phyloP scores from a whole-genome alignment of 2,113 vertebrate species.

The Gambusia holbrooki region DNA sequence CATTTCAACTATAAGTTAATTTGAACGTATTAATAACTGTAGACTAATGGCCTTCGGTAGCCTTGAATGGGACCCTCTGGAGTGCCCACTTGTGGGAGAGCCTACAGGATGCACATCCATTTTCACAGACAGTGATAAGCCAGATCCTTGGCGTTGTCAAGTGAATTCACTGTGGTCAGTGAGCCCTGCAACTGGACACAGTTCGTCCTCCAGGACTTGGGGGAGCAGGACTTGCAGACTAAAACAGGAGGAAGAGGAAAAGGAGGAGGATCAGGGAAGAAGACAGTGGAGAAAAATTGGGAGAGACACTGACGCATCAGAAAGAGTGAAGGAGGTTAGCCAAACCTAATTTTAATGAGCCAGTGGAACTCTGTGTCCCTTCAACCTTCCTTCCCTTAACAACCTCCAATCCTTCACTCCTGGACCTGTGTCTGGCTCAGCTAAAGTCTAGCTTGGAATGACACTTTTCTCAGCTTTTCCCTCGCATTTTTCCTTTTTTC shows the following conservation, averaged over 20 bases:
- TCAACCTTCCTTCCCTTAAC: slow-evolving; percentile 25
- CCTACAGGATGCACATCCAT: slow-evolving; percentile 73
- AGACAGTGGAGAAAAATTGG: slow-evolving; percentile 84
- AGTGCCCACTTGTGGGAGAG: slow-evolving; percentile 80
- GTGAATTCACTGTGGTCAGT: slow-evolving; percentile 84
- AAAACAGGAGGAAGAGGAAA: slow-evolving; percentile 50
- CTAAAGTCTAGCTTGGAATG: slow-evolving; percentile 32
- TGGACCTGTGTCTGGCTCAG: not conserved
- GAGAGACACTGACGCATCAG: slow-evolving; percentile 85
- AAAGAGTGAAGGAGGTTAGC: slow-evolving; percentile 88
- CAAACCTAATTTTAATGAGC: slow-evolving; percentile 50
- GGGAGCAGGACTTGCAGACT: slow-evolving; percentile 70
- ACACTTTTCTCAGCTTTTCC: slow-evolving; percentile 13
- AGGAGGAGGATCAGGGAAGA: slow-evolving; percentile 80
- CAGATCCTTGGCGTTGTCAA: slow-evolving; percentile 64
- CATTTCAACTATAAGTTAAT: slow-evolving; percentile 1
- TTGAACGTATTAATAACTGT: slow-evolving; percentile 56
- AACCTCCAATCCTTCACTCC: slow-evolving; percentile 13
- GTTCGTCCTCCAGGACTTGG: slow-evolving; percentile 73
- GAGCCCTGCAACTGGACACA: slow-evolving; percentile 77
- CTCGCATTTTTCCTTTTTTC: slow-evolving; percentile 1
- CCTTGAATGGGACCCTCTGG: slow-evolving; percentile 88
- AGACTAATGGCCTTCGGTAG: slow-evolving; percentile 88
- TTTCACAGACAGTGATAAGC: slow-evolving; percentile 69
- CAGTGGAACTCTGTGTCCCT: slow-evolving; percentile 25